Evolutionary conservation across 2,113 vertebrate genomes (phyloP), one percentile per base, ranked within the genome.

Genomic region (Ifrita kowaldi): DNA sequence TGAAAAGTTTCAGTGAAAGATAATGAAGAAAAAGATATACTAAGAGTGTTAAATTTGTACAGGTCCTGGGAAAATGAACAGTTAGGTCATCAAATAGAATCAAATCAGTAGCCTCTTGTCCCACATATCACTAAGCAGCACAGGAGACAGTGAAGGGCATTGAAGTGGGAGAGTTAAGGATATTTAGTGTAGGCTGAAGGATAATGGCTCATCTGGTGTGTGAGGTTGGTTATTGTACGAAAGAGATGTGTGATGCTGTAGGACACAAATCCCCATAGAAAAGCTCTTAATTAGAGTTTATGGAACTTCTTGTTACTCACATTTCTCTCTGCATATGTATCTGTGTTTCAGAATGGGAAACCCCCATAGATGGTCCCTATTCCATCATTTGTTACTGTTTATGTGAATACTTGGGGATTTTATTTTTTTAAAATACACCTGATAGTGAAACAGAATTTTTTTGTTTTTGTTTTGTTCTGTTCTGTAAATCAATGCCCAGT

Each of bases 41-140:
- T 68, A 33, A 30, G 53, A 59, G 4, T 67, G 20, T 35, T 67
- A 28, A 80, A 71, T 57, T 71, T 30, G 7, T 70, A 5, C 24
- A 56, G 24, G 3, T 39, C 44, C 71, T 53, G 39, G 78, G 56
- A 67, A 84, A 87, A 39, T 73, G 18, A 79, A 22, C 52, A 17
- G 7, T 64, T 82, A 52, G 20, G 9, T 75, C 56, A 9, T 6
- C 33, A 91, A 59, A 39, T 24, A 64, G 30, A 82, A 26, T 68
- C 7, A 44, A 63, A 79, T 55, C 16, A 69, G 20, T 52, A 30
- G 17, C 85, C 7, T 75, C 9, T 46, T 60, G 49, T 63, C 32
- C 9, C 19, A 6, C 0, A 0, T 65, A 13, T 53, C 3, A 2
- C 42, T 59, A 16, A 63, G 65, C 17, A 13, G 77, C 18, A 35